Evolutionary conservation across 2,113 vertebrate species (phyloP).

Genomic region (Lagopus leucura): DNA sequence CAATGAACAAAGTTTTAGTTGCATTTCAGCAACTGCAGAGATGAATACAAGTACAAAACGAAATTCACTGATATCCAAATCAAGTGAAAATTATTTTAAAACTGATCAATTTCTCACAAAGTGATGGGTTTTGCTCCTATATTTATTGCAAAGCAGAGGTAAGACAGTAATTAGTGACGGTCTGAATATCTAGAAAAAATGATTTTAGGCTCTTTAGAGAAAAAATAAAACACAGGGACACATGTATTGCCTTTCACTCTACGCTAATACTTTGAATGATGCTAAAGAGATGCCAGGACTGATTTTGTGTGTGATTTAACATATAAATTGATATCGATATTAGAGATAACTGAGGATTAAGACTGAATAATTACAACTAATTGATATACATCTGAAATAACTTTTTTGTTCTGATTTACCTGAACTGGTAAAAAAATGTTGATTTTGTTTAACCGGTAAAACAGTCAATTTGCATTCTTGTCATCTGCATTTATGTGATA

Average conservation of each 20-base stretch:
- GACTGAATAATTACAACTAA: not conserved
- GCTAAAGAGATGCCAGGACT: not conserved
- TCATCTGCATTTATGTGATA: not conserved
- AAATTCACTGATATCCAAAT: not conserved
- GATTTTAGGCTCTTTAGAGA: not conserved
- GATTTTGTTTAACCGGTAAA: not conserved
- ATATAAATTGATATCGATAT: not conserved
- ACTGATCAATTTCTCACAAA: not conserved
- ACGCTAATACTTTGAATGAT: not conserved
- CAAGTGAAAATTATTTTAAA: not conserved
- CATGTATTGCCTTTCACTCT: accelerated
- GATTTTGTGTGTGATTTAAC: not conserved
- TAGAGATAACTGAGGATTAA: not conserved
- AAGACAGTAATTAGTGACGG: not conserved
- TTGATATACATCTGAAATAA: not conserved
- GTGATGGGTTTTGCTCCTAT: not conserved
- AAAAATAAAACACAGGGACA: not conserved
- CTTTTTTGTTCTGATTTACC: not conserved
- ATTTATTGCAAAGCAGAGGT: not conserved
- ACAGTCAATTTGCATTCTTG: not conserved
- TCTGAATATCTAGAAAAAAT: not conserved
- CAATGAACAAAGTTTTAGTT: constrained; percentile 37
- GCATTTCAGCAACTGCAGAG: not conserved
- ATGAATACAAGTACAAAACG: not conserved
- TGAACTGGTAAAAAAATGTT: not conserved